Evolutionary conservation across 2,888 invertebrate species (phyloP), one percentile per base, ranked within the genome.

Genomic region (Acronicta leporina): DNA sequence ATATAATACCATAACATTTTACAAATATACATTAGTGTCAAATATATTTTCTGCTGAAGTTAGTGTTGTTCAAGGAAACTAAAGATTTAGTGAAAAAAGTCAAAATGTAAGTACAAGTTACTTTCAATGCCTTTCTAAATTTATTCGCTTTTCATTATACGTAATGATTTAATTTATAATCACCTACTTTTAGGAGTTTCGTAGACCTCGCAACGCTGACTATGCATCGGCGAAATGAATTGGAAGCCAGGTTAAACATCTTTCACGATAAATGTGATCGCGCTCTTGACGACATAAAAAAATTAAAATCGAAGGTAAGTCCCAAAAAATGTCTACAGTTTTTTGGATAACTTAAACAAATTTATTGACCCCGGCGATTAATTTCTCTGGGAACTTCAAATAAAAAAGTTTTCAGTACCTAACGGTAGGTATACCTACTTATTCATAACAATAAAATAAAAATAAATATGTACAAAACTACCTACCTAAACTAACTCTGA

Each of bases 141-240:
- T 53, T 55, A 57, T 63, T 63, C 56, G 60, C 64, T 63, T 68
- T 77, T 54, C 56, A 50, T 2, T 44, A 56, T 11, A 44, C 51
- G 16, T 56, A 30, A 25, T 57, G 27, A 50, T 43, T 13, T 35
- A 15, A 61, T 56, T 47, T 33, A 42, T 11, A 41, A 16, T 44
- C 48, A 60, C 25, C 16, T 55, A 55, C 52, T 75, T 89, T 63
- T 68, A 94, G 94, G 94, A 94, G 94, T 84, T 92, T 87, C 65
- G 81, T 93, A 43, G 90, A 92, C 60, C 82, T 94, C 7, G 92
- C 90, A 15, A 91, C 90, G 41, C 67, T 93, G 66, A 88, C 93
- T 7, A 70, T 90, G 64, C 91, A 92, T 70, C 87, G 92, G 14
- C 87, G 89, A n/a, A 86, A 86, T 58, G 94, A 93, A 64, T 77